Evolutionary conservation across 2,113 vertebrate genomes (phyloP).

Genomic region (Penelope pileata): DNA sequence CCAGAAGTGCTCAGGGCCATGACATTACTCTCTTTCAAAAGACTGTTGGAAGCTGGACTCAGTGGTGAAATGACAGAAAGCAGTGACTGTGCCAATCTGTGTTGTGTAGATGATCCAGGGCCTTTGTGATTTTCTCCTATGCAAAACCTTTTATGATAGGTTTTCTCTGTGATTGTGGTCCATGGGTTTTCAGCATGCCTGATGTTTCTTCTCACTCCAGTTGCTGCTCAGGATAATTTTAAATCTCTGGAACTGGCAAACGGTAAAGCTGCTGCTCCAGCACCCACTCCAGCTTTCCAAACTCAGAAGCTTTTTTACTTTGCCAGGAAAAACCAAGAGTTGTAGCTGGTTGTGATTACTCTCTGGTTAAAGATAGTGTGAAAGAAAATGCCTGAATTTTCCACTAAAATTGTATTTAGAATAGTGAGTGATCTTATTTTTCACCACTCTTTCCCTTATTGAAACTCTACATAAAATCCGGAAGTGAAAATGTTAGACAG

Average conservation of each 20-base stretch:
- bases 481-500: neutral
- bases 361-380: neutral
- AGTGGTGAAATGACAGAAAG: neutral
- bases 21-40: neutral
- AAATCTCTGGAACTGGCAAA: neutral
- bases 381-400: neutral
- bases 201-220: neutral
- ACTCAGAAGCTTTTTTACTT: neutral
- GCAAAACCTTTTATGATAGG: neutral
- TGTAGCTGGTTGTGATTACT: neutral
- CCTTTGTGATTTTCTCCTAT: constrained; percentile 5
- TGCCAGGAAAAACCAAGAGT: neutral
- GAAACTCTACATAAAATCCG: neutral
- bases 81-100: neutral
- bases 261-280: neutral
- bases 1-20: neutral
- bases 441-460: neutral
- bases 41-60: neutral
- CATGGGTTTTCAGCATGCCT: neutral
- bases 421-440: neutral
- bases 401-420: neutral
- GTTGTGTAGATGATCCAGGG: neutral
- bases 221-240: neutral
- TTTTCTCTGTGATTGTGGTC: neutral
- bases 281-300: neutral